These are phyloP conservation scores for Jordanella pulchra DNA, from an alignment of 2,797 vertebrate species.

Conservation along the genomic window DNA sequence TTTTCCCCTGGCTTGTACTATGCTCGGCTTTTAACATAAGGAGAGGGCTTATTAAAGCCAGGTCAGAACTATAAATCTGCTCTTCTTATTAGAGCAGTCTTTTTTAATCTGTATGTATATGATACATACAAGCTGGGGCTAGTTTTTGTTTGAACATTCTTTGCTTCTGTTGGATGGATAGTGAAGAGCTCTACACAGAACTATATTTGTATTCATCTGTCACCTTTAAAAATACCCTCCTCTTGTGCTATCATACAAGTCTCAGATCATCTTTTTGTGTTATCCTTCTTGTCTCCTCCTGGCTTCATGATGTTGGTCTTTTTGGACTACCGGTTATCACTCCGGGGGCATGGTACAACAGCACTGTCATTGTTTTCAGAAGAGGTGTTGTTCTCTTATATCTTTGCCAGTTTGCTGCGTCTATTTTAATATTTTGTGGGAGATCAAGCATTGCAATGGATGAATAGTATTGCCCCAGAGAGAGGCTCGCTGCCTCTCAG, in stretches of 20 bases:
- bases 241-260: slow-evolving; percentile 34
- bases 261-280: slow-evolving; percentile 33
- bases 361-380: slow-evolving; percentile 56
- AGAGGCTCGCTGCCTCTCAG: slow-evolving; percentile 39
- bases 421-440: slow-evolving; percentile 56
- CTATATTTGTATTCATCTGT: slow-evolving; percentile 28
- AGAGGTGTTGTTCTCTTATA: slow-evolving; percentile 49
- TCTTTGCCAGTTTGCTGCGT: slow-evolving; percentile 57
- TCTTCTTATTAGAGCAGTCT: slow-evolving; percentile 47
- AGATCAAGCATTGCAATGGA: slow-evolving; percentile 60
- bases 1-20: not conserved
- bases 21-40: slow-evolving; percentile 3
- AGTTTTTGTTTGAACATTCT: slow-evolving; percentile 21
- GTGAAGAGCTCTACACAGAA: slow-evolving; percentile 24
- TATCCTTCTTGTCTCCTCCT: slow-evolving; percentile 12
- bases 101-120: slow-evolving; percentile 9
- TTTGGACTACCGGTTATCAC: slow-evolving; percentile 34
- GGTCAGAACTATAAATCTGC: slow-evolving; percentile 12
- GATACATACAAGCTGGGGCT: slow-evolving; percentile 5
- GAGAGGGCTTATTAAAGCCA: slow-evolving; percentile 8
- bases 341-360: slow-evolving; percentile 39
- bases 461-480: slow-evolving; percentile 61
- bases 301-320: slow-evolving; percentile 10
- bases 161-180: slow-evolving; percentile 30
- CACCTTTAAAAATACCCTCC: slow-evolving; percentile 19